phyloP scores from a whole-genome alignment of 2,113 vertebrate species.

The Corvus hawaiiensis region DNA sequence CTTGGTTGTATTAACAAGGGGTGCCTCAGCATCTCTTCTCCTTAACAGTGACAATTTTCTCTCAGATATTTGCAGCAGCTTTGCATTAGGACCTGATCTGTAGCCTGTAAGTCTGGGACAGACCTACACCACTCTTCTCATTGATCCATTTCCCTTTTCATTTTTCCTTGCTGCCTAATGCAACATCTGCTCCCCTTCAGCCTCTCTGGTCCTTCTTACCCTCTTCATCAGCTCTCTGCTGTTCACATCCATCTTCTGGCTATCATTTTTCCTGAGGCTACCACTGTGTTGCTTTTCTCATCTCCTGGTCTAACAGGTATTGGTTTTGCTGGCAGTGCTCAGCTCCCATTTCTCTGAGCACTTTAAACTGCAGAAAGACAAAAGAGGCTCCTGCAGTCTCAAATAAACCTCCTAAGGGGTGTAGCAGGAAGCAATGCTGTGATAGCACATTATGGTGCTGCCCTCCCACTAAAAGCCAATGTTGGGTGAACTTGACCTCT shows the following conservation, averaged over 20 bases:
- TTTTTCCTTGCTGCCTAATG: background rate
- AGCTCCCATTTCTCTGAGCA: background rate
- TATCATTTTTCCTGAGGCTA: background rate
- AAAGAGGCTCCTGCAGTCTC: background rate
- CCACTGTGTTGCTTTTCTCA: background rate
- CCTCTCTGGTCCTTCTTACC: background rate
- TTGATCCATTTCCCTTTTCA: background rate
- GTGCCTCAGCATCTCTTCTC: background rate
- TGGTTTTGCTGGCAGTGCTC: background rate
- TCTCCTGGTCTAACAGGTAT: background rate
- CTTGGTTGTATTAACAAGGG: background rate
- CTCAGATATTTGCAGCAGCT: background rate
- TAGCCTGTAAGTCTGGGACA: background rate
- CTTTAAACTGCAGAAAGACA: background rate
- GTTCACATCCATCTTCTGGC: background rate
- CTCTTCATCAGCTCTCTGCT: background rate
- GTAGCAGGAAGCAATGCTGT: background rate
- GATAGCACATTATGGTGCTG: background rate
- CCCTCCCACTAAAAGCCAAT: background rate
- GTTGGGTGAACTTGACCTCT: background rate
- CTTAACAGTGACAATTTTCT: fast-evolving
- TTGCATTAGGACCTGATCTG: background rate
- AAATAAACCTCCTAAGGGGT: background rate
- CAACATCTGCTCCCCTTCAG: background rate
- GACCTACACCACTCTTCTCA: background rate